Evolutionary conservation across 2,797 vertebrate species (phyloP), one percentile per base, ranked within the genome.

Genomic region (Rachycentron canadum): DNA sequence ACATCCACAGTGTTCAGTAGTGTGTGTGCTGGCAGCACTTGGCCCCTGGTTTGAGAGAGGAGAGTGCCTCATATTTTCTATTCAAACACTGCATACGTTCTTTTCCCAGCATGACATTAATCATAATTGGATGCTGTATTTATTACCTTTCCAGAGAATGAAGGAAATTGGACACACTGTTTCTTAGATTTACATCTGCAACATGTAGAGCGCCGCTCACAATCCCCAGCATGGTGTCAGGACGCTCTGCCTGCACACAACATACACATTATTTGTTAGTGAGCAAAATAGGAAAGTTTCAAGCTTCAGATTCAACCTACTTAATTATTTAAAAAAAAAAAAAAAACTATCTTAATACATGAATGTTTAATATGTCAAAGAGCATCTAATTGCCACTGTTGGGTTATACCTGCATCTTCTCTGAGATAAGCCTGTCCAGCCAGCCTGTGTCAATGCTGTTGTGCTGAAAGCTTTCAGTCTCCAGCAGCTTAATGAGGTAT

Each of bases 401-500:
- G 23, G 1, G 38, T 41, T 23, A 21, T 86, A 99, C 98, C 98
- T 99, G 98, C 88, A 99, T 98, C 96, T 99, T 99, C 93, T 99
- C 98, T 0, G 98, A 95, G 79, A 99, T 99, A 2, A 99, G 96
- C 66, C 97, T 94, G 85, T 99, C 98, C 90, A 99, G 84, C 98
- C 98, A 99, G 90, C 98, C 98, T 0, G 98, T 99, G 90, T 99
- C 97, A 0, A 99, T 99, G 92, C 89, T 95, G 91, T 99, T 99
- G 67, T 97, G 95, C 88, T 99, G 98, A 92, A 99, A 99, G 92
- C 96, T 98, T 90, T 99, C 97, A 0, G 98, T 99, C 91, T 99
- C 98, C 88, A 99, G 91, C 67, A 99, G 94, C 69, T 99, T 99
- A 78, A 98, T 99, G 87, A 99, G 92, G 87, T 99, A 99, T 83